A percentile compares a stretch with the other conserved stretches of the same genome.
Evolutionary conservation across 1,140 invertebrate species (phyloP).

Genomic region (Euschistus heros): DNA sequence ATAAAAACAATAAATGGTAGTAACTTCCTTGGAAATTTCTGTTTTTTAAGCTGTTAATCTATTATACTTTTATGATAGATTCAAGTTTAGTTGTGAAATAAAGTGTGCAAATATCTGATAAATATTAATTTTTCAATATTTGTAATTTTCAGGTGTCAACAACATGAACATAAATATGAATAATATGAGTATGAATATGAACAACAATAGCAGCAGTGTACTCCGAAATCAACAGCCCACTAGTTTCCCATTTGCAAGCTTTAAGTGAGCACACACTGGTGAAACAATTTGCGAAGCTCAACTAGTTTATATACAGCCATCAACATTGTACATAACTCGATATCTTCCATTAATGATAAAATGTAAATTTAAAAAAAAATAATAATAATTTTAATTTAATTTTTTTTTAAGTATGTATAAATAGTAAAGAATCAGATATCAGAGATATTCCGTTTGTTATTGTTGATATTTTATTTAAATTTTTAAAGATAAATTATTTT

Average conservation of each 20-base stretch:
- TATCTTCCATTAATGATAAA: conserved; percentile 12
- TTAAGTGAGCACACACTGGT: neutral
- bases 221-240: neutral
- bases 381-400: no score
- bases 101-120: no score
- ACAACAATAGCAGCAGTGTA: neutral
- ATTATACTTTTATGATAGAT: no score
- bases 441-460: no score
- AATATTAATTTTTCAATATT: neutral
- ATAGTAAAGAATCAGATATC: no score
- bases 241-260: conserved; percentile 10
- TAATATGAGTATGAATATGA: neutral
- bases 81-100: no score
- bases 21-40: no score
- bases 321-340: conserved; percentile 12
- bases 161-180: neutral
- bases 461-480: no score
- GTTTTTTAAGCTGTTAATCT: no score
- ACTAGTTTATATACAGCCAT: conserved; percentile 9
- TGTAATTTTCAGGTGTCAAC: neutral
- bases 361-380: neutral
- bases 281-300: neutral
- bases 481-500: no score
- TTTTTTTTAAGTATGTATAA: no score
- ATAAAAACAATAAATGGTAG: no score